phyloP scores from a whole-genome alignment of 2,888 invertebrate genomes.

The Spodoptera picta region DNA sequence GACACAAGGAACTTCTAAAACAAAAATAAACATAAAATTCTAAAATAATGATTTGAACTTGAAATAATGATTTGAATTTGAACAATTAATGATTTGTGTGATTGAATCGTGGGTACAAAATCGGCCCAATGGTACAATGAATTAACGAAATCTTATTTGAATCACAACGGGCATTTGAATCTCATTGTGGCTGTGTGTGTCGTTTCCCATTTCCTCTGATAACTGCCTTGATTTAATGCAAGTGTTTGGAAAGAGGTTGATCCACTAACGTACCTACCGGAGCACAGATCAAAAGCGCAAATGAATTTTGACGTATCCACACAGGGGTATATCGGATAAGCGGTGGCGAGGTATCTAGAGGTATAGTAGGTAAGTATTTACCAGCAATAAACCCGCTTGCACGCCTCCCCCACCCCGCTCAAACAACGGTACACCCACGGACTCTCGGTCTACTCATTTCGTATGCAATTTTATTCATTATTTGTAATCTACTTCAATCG shows the following conservation, averaged over 20 bases:
- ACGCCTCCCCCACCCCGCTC: slow-evolving; percentile 68
- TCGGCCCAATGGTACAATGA: neutral
- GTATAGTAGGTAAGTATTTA: slow-evolving; percentile 71
- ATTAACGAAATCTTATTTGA: slow-evolving; percentile 9
- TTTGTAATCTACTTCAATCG: slow-evolving; percentile 88
- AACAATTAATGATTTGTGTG: too few species aligned
- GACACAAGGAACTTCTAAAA: too few species aligned
- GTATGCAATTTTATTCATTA: slow-evolving; percentile 89
- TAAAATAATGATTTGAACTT: too few species aligned
- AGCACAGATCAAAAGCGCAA: slow-evolving; percentile 66
- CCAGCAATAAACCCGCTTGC: slow-evolving; percentile 77
- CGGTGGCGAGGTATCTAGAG: slow-evolving; percentile 58
- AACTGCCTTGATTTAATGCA: slow-evolving; percentile 41
- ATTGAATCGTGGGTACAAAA: neutral
- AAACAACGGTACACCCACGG: slow-evolving; percentile 83
- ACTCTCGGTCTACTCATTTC: slow-evolving; percentile 85
- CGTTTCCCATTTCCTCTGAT: slow-evolving; percentile 24
- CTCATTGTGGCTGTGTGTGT: neutral
- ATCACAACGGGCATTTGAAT: slow-evolving; percentile 1
- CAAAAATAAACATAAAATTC: too few species aligned
- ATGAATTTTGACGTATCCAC: slow-evolving; percentile 65
- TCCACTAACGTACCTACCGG: slow-evolving; percentile 30
- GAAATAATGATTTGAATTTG: too few species aligned
- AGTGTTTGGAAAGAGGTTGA: slow-evolving; percentile 24
- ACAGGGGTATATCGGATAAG: slow-evolving; percentile 61